Evolutionary conservation across 2,888 invertebrate genomes (phyloP), one percentile per base, ranked within the genome.

Genomic region (Ormyrus rosae): DNA sequence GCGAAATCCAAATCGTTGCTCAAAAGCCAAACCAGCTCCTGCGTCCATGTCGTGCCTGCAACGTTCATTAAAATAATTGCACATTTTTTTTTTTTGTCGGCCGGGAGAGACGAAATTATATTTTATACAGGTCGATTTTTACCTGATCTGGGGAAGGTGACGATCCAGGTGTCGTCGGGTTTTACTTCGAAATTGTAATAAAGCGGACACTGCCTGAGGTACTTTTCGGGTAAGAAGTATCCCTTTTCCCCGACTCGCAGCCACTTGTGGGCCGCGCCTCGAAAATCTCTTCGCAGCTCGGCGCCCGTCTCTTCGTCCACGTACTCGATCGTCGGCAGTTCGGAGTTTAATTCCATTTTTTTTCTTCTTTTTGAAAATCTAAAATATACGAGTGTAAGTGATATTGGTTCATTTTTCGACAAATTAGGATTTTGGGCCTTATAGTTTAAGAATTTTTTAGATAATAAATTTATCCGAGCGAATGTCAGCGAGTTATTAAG

Each of bases 11-110:
- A 92, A 86, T 95, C 91, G 87, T 96, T 96, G 2, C 94, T 94
- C 55, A 96, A 90, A 89, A 96, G 91, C 96, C 96, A 96, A 3
- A 96, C 93, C 85, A 96, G 90, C 90, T 96, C 96, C 89, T 96
- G 96, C 0, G 95, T 95, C 34, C 34, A 88, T 0, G 90, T 90
- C 4, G 89, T 89, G 19, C 88, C 87, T 86, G 56, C 51, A 73
- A 34, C 34, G 34, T 34, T 34, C 34, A 4, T 4, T 34, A 34
- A 34, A 61, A 45, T n/a, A 74, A 51, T 48, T 19, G 10, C 6
- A 3, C 34, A 34, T 2, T 34, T 13, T 2, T 34, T 2, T 34
- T 4, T 34, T 34, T 34, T 34, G 34, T 34, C 34, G 2, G 2
- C 3, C 34, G 34, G 34, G 34, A 0, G 34, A 34, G 34, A 19